Base-by-base conservation (phyloP, 2,888 invertebrate genomes). In the Lochmaea crataegi region DNA sequence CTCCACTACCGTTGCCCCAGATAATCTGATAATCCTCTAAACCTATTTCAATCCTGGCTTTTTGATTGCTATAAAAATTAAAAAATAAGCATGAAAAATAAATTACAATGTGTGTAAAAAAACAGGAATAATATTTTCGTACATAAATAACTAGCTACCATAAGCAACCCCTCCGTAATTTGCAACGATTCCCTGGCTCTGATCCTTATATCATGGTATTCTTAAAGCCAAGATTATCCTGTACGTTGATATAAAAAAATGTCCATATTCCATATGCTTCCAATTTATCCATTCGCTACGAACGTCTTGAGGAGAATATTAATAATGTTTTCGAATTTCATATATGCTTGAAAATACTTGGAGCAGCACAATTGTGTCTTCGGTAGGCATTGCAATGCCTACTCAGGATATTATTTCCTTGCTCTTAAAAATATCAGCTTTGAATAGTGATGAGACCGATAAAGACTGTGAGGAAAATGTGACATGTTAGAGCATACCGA, bases 361-460 rank as follows among this genome's bases (percentile, higher is more conserved):
- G 63, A 42, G 18, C 41, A 53, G 57, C 70, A 70, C 57, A 70
- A 56, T 69, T 48, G 56, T 66, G 70, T 70, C 66, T 45, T 70
- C 70, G 32, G 70, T 73, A 73, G 66, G 73, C 73, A 66, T 16
- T 53, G 56, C 66, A 58, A 42, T 65, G 69, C 73, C 61, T 73
- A 65, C 69, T 63, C 69, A 73, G 48, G 74, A 74, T 73, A 71
- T 66, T 73, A 75, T 75, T 75, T 71, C 60, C 71, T 73, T 71
- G 61, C 73, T 73, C 73, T 70, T 61, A 63, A 68, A 68, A 64
- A 73, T 71, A 71, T 67, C 61, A 71, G 73, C 68, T 65, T 61
- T 75, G 73, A 75, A 75, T 75, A 73, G 75, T 68, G 75, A 75
- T 75, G 73, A 73, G 75, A 38, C 41, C 61, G 73, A 75, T 69